Evolutionary conservation across 2,888 invertebrate genomes (phyloP), one percentile per base, ranked within the genome.

Genomic region (Pandemis heparana): DNA sequence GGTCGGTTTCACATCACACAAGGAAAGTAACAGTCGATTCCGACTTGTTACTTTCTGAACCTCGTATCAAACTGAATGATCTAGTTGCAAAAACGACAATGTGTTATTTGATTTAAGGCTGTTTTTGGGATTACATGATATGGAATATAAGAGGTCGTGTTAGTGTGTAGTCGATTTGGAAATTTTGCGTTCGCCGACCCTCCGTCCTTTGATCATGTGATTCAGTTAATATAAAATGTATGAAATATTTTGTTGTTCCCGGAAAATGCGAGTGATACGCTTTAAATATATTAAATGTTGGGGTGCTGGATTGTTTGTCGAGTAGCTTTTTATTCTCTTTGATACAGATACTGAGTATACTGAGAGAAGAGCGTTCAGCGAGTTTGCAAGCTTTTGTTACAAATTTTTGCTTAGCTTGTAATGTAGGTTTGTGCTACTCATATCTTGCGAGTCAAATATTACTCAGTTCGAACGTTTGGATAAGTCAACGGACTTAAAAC

Each of bases 161-260:
- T 48, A 65, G 66, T 41, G 12, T 8, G 16, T 8, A 41, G 53
- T 56, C 8, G 43, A 43, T 67, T 56, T 39, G 53, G 18, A 56
- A 67, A 79, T 82, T 81, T 84, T 82, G 80, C 80, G 85, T 83
- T 81, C 79, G 61, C 38, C 80, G 74, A 81, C 77, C 75, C 72
- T 74, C 78, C 75, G 76, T 68, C 78, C 84, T 87, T 87, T 89
- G 87, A 88, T 87, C 86, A 80, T 71, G 70, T 80, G 84, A 85
- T 85, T 83, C 82, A 77, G 80, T 81, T 82, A 78, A 81, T 78
- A 78, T 75, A 75, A 74, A 79, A 77, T 77, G 77, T 74, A 74
- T 74, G 74, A 65, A 70, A 74, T 64, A 74, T 74, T 73, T 64
- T 43, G 64, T 73, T 73, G 69, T 74, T 74, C 43, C 32, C 69